Evolutionary conservation across 2,888 invertebrate genomes (phyloP).

Genomic region (Crepidodera aurea): DNA sequence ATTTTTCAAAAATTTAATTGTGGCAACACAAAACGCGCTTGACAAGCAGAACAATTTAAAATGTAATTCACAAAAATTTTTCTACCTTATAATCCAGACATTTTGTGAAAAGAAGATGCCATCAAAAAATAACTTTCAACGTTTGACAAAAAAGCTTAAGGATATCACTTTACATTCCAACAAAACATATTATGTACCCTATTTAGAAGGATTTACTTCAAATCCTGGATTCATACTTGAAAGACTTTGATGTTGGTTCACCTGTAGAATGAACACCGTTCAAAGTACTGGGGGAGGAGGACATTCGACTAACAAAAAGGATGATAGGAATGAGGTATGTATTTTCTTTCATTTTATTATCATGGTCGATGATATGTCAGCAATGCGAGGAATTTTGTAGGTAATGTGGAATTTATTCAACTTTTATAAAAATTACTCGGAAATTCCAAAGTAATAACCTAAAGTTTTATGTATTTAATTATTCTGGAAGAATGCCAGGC

Average conservation of each 20-base stretch:
- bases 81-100: too few species aligned
- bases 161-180: slow-evolving; percentile 12
- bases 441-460: too few species aligned
- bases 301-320: slow-evolving; percentile 69
- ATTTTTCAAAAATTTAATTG: too few species aligned
- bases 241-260: slow-evolving; percentile 38
- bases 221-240: slow-evolving; percentile 7
- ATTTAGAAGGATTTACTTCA: not conserved
- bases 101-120: not conserved
- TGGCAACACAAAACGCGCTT: too few species aligned
- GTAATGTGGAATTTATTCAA: too few species aligned
- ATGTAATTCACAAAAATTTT: too few species aligned
- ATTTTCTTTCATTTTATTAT: not conserved
- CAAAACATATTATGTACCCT: slow-evolving; percentile 25
- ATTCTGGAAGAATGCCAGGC: too few species aligned
- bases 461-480: too few species aligned
- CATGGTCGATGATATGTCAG: too few species aligned
- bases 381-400: too few species aligned
- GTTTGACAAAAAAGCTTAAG: not conserved
- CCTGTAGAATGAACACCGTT: slow-evolving; percentile 68
- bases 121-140: not conserved
- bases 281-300: slow-evolving; percentile 71
- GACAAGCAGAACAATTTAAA: too few species aligned
- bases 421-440: too few species aligned
- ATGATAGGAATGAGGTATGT: slow-evolving; percentile 68